These are phyloP conservation scores for Leuctra nigra DNA, from an alignment of 2,888 invertebrate species.

Conservation along the genomic window DNA sequence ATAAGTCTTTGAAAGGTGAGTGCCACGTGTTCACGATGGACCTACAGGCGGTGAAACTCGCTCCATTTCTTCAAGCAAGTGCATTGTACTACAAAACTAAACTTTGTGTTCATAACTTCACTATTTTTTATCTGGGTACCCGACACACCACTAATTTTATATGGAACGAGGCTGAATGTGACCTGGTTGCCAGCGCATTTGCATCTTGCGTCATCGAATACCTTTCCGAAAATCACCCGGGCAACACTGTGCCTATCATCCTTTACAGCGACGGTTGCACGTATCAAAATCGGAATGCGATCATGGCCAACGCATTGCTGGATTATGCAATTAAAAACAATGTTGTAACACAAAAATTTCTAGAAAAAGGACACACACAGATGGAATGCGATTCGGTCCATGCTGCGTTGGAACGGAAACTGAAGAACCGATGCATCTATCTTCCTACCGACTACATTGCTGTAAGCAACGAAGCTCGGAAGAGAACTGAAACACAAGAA, in stretches of 20 bases:
- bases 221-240: constrained; percentile 14
- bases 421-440: constrained; percentile 33
- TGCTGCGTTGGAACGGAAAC: constrained; percentile 35
- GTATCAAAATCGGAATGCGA: constrained; percentile 31
- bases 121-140: constrained; percentile 31
- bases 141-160: constrained; percentile 31
- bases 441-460: constrained; percentile 9
- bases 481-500: neutral
- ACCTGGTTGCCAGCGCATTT: constrained; percentile 30
- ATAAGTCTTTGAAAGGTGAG: constrained; percentile 20
- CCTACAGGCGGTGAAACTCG: constrained; percentile 31
- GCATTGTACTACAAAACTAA: constrained; percentile 34
- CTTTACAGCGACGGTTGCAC: constrained; percentile 34
- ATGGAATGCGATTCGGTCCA: constrained; percentile 37
- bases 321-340: constrained; percentile 30
- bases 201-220: constrained; percentile 29
- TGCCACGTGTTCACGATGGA: constrained; percentile 31
- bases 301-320: constrained; percentile 33
- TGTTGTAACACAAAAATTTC: constrained; percentile 14
- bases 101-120: constrained; percentile 34
- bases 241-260: constrained; percentile 28
- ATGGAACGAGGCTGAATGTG: constrained; percentile 29
- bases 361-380: constrained; percentile 1
- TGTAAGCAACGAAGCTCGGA: constrained; percentile 29
- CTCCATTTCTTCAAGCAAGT: constrained; percentile 30